A percentile compares a stretch with the other conserved stretches of the same genome.
These are phyloP conservation scores for Drosophila ochracea DNA, from an alignment of 2,888 invertebrate species.

Conservation along the genomic window DNA sequence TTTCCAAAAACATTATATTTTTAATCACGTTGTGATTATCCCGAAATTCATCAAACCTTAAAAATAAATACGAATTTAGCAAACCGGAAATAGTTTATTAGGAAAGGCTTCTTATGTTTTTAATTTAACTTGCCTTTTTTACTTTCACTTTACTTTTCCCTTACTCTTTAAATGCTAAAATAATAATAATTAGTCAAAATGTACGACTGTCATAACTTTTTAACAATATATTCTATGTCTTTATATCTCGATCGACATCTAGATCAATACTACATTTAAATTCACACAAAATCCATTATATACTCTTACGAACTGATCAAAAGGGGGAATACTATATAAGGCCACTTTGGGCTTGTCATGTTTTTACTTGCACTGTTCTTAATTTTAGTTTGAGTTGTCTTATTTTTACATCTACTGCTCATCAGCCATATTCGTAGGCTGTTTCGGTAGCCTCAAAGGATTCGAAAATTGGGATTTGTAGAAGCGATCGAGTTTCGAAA, in stretches of 20 bases:
- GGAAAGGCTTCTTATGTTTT: not conserved
- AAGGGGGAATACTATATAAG: not conserved
- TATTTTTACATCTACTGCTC: not conserved
- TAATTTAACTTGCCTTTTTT: not conserved
- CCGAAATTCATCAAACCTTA: not conserved
- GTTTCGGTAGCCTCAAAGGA: conserved; percentile 17
- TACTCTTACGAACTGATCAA: not conserved
- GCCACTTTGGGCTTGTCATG: not conserved
- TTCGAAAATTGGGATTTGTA: conserved; percentile 8
- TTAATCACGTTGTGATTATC: not conserved
- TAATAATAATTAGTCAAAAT: not conserved
- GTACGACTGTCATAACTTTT: not conserved
- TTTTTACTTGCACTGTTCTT: not conserved
- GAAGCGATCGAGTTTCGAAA: conserved; percentile 1
- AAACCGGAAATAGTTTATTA: not conserved
- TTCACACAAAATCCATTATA: too few relatives aligned
- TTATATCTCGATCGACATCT: too few relatives aligned
- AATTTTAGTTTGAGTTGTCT: rapidly evolving
- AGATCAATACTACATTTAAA: not conserved
- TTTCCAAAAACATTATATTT: not conserved
- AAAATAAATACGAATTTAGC: not conserved
- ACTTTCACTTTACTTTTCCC: not conserved
- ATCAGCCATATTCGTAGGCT: conserved; percentile 66
- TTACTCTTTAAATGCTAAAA: not conserved
- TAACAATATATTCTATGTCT: not conserved